phyloP scores from a whole-genome alignment of 1,140 invertebrate species.

The Diachasma alloeum region DNA sequence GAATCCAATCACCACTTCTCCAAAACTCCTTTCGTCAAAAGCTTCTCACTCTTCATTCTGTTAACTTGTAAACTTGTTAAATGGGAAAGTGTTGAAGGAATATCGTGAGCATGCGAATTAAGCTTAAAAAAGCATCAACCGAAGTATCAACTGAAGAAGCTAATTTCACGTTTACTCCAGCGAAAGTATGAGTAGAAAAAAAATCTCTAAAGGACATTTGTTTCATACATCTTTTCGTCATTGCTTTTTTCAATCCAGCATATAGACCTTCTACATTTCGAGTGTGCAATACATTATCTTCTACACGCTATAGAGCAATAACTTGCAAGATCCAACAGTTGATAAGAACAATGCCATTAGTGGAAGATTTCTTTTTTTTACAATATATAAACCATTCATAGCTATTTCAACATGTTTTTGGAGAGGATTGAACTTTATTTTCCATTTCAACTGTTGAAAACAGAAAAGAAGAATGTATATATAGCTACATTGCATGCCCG shows the following conservation, averaged over 20 bases:
- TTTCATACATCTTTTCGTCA: not conserved
- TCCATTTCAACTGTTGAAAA: no score
- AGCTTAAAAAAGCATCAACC: not conserved
- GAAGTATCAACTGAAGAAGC: slow-evolving; percentile 5
- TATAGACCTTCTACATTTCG: not conserved
- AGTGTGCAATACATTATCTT: not conserved
- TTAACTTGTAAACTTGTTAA: slow-evolving; percentile 49
- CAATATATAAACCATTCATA: not conserved
- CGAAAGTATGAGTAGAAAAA: no score
- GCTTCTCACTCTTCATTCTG: not conserved
- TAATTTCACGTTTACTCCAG: no score
- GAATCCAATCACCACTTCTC: slow-evolving; percentile 52
- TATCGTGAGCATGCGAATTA: slow-evolving; percentile 3
- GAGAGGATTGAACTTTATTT: no score
- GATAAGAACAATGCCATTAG: not conserved
- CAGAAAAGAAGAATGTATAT: no score
- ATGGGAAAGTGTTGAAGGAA: slow-evolving; percentile 24
- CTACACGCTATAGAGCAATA: not conserved
- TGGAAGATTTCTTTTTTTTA: not conserved
- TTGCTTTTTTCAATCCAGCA: not conserved
- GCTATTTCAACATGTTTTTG: no score
- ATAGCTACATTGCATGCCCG: no score
- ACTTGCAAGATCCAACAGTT: not conserved
- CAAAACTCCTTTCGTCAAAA: not conserved
- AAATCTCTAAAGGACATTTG: no score